Base-by-base conservation (phyloP, 2,888 invertebrate species). In the Maniola hyperantus region DNA sequence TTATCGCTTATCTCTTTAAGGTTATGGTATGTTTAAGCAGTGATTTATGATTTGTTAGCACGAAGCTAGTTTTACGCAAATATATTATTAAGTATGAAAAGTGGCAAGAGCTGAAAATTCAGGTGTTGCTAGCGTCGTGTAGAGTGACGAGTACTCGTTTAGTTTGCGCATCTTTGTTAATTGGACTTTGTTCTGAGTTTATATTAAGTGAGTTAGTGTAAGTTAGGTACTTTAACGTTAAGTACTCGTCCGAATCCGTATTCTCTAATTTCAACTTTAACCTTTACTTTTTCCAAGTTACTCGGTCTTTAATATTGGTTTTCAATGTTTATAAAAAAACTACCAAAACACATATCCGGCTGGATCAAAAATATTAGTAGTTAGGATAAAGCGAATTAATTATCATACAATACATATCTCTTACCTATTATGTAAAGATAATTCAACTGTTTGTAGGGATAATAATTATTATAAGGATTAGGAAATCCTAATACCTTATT, bases 131-230 rank as follows among this genome's bases (percentile, higher is more conserved):
- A 74, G 74, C 82, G 88, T 77, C 84, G 85, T 77, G 73, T 82
- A 84, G 82, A 80, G 86, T 79, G 87, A 82, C 88, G 89, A 84
- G 89, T 89, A 88, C 88, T 90, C 88, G 78, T 85, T 88, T 90
- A 81, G 83, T 90, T 91, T 90, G 91, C 91, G 90, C 87, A 79
- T 74, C 74, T 83, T 84, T 78, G 70, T 81, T 83, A 54, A 81
- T 82, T 83, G 84, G 84, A 88, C 85, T 82, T 79, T 72, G 33
- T 55, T 59, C 48, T 59, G 61, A 50, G 13, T 50, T 70, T 67
- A 44, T 65, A 63, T 39, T 39, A 57, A 67, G 72, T 83, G 63
- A 84, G 50, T 83, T 77, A 83, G 82, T 80, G 77, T 88, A 83
- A 84, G 79, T 80, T 84, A 84, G 79, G 75, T 78, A 77, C 73